Percentiles rank a stretch among this genome's conserved stretches.
Conservation (phyloP, 2,113 vertebrate genomes). For the Saccopteryx leptura region DNA sequence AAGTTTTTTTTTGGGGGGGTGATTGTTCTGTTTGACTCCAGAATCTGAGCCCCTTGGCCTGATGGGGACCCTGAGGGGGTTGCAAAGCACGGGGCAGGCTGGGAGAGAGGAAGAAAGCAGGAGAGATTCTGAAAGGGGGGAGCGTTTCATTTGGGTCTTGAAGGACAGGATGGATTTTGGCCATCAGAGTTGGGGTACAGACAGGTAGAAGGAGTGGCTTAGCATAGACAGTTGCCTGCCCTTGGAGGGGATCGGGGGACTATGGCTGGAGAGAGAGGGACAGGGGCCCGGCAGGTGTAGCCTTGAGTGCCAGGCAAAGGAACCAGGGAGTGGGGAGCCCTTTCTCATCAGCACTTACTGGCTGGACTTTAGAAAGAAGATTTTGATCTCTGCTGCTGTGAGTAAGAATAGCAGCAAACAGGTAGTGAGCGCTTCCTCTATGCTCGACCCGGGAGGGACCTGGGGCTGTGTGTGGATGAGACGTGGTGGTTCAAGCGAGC, state of each 20-base stretch:
- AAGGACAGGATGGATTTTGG: background rate
- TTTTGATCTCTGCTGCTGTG: background rate
- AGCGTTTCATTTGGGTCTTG: background rate
- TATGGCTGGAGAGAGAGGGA: background rate
- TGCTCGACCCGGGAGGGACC: background rate
- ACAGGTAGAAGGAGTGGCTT: background rate
- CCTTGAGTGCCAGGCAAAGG: background rate
- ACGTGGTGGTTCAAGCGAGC: background rate
- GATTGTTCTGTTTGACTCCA: background rate
- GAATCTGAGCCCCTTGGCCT: background rate
- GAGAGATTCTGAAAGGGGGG: background rate
- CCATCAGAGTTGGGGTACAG: background rate
- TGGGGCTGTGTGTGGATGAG: background rate
- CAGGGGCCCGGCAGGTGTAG: background rate
- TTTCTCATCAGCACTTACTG: background rate
- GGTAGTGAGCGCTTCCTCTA: background rate
- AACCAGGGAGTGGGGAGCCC: rapidly evolving
- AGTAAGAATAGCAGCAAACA: background rate
- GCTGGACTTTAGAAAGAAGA: background rate
- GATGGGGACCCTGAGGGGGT: background rate
- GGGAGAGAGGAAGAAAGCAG: background rate
- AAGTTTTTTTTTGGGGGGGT: background rate
- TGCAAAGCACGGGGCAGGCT: background rate
- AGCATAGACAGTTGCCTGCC: background rate
- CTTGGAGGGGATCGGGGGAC: background rate